Evolutionary conservation across 1,140 invertebrate genomes (phyloP).

Genomic region (Heliconius hewitsoni): DNA sequence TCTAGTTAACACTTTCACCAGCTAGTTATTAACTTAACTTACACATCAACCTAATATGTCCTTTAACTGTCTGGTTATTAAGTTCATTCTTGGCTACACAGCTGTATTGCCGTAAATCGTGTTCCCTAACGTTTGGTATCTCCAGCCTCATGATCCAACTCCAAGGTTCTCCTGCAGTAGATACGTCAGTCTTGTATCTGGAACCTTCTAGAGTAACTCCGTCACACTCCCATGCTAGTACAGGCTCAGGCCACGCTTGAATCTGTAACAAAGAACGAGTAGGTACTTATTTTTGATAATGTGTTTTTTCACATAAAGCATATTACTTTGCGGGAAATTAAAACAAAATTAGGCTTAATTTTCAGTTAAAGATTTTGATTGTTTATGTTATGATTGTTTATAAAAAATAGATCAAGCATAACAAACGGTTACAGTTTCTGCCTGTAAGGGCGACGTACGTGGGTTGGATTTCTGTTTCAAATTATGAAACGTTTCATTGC

Average conservation of each 20-base stretch:
- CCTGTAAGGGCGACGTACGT: no score
- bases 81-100: conserved; percentile 93
- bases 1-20: no score
- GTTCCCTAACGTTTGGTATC: conserved; percentile 84
- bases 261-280: conserved; percentile 70
- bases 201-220: conserved; percentile 87
- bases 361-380: no score
- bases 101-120: conserved; percentile 88
- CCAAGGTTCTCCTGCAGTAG: conserved; percentile 79
- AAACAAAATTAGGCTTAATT: no score
- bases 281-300: no score
- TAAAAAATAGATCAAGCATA: no score
- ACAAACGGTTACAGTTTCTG: no score
- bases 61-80: conserved; percentile 85
- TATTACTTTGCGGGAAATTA: no score
- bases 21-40: conserved; percentile 50
- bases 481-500: no score
- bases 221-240: conserved; percentile 93
- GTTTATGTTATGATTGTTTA: no score
- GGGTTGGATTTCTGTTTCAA: no score
- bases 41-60: conserved; percentile 89
- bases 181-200: conserved; percentile 86
- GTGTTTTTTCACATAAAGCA: no score
- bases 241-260: conserved; percentile 93
- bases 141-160: conserved; percentile 87